Evolutionary conservation across 2,113 vertebrate species (phyloP).

Genomic region (Cricetomys ansorgei): DNA sequence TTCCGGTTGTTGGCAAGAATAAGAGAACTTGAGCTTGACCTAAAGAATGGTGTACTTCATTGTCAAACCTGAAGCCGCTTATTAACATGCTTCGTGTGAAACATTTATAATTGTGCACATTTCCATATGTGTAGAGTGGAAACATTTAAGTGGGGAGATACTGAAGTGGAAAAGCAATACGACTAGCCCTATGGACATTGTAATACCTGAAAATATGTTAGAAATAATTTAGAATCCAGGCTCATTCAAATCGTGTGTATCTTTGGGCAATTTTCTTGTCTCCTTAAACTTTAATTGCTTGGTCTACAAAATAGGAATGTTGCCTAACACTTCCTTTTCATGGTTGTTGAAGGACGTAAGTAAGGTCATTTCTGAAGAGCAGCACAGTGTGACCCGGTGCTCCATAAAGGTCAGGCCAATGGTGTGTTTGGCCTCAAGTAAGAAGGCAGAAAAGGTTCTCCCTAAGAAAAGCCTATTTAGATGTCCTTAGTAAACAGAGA

Average conservation of each 20-base stretch:
- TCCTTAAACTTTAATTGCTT: conserved; percentile 15
- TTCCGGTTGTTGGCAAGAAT: background rate
- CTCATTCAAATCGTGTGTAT: conserved; percentile 49
- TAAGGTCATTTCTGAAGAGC: background rate
- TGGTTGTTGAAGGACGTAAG: background rate
- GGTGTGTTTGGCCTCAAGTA: background rate
- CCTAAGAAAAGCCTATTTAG: background rate
- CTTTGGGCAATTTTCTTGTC: background rate
- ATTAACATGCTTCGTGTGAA: conserved; percentile 45
- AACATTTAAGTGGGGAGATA: conserved; percentile 29
- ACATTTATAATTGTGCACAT: conserved; percentile 47
- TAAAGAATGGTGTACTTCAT: background rate
- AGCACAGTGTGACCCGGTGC: background rate
- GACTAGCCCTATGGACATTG: background rate
- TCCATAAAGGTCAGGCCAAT: background rate
- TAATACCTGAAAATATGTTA: background rate
- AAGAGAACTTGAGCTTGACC: background rate
- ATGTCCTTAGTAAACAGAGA: background rate
- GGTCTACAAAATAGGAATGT: conserved; percentile 9
- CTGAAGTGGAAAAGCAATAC: conserved; percentile 16
- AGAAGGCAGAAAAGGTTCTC: background rate
- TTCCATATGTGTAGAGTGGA: conserved; percentile 54
- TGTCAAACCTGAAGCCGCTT: conserved; percentile 49
- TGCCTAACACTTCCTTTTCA: background rate
- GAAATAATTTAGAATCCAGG: conserved; percentile 45